Evolutionary conservation across 2,797 vertebrate genomes (phyloP).

Genomic region (Pterois miles): DNA sequence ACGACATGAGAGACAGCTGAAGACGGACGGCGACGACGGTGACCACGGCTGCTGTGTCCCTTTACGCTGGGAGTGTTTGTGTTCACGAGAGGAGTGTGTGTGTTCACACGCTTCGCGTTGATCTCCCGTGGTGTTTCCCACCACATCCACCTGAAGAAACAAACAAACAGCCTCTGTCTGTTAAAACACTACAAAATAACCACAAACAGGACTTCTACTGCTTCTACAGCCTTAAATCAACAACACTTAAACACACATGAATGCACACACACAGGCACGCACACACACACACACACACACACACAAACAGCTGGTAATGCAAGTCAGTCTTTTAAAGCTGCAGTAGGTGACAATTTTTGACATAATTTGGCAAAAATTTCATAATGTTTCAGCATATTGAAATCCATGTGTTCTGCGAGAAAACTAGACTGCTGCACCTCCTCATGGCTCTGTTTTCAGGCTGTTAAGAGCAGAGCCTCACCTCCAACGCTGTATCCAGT

Average conservation of each 20-base stretch:
- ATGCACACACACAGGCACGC: background rate
- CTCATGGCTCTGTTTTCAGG: no score
- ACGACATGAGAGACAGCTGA: background rate
- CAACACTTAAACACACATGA: slow-evolving; percentile 31
- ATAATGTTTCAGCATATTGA: no score
- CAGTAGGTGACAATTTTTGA: no score
- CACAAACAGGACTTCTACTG: slow-evolving; percentile 32
- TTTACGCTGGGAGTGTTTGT: slow-evolving; percentile 25
- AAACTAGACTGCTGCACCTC: no score
- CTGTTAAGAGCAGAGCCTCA: no score
- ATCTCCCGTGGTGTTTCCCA: slow-evolving; percentile 44
- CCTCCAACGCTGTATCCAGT: no score
- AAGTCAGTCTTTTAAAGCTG: background rate
- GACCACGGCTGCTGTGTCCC: background rate
- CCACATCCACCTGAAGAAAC: slow-evolving; percentile 58
- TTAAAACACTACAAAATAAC: slow-evolving; percentile 47
- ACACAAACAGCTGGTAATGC: background rate
- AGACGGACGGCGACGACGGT: slow-evolving; percentile 22
- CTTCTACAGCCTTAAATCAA: slow-evolving; percentile 40
- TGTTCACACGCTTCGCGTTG: background rate
- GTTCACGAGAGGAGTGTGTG: slow-evolving; percentile 24
- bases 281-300: background rate
- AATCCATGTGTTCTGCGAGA: no score
- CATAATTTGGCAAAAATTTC: no score
- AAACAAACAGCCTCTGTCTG: slow-evolving; percentile 50